Percentiles rank a stretch among this genome's conserved stretches.
Evolutionary conservation across 1,140 invertebrate species (phyloP).

Genomic region (Choristoneura fumiferana): DNA sequence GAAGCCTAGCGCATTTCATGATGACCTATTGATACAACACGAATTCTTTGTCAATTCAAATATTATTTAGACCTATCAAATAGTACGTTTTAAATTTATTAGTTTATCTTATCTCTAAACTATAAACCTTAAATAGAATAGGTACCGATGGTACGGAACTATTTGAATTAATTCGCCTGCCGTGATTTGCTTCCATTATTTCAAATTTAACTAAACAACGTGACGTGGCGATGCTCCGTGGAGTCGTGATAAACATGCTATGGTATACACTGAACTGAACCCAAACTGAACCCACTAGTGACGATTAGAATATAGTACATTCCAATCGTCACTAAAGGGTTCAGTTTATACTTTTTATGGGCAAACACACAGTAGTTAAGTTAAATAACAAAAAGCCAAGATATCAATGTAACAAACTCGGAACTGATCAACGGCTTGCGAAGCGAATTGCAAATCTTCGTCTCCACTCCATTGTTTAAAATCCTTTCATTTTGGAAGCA

Average conservation of each 20-base stretch:
- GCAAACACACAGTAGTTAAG: too few relatives aligned
- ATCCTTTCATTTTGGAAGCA: slow-evolving; percentile 62
- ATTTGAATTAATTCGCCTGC: slow-evolving; percentile 29
- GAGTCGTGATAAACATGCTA: not conserved
- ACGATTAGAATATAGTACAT: too few relatives aligned
- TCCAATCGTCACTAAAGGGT: not conserved
- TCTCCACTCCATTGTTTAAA: slow-evolving; percentile 52
- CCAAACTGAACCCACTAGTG: too few relatives aligned
- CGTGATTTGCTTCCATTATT: slow-evolving; percentile 25
- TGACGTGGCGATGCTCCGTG: not conserved
- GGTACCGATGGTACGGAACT: slow-evolving; percentile 19
- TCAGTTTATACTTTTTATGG: not conserved
- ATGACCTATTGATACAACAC: slow-evolving; percentile 20
- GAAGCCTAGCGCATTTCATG: slow-evolving; percentile 60
- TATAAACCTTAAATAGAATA: slow-evolving; percentile 13
- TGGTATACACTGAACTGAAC: too few relatives aligned
- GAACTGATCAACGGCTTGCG: slow-evolving; percentile 24
- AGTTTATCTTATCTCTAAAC: not conserved
- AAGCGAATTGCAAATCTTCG: slow-evolving; percentile 45
- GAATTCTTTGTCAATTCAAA: too few relatives aligned
- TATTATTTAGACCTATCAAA: not conserved
- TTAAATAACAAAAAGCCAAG: not conserved
- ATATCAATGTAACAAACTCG: not conserved
- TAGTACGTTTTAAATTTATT: not conserved
- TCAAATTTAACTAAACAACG: slow-evolving; percentile 7